Conservation (phyloP, 2,888 invertebrate genomes). For the Melieria omissa region DNA sequence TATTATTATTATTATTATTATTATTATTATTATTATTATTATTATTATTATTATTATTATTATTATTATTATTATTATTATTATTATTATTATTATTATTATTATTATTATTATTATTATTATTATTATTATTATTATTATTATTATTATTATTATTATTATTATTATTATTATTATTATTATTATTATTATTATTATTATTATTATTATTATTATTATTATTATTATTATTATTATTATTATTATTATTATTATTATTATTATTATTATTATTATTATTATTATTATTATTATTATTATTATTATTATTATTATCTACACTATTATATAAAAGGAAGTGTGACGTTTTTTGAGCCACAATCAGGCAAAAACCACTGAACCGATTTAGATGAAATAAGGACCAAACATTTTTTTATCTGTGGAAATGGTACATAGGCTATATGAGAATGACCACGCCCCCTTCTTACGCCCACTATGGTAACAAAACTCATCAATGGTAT, state of each 20-base stretch:
- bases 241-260: constrained; percentile 4
- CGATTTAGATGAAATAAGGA: no score
- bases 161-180: constrained; percentile 4
- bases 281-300: no score
- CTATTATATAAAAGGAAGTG: no score
- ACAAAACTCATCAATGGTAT: no score
- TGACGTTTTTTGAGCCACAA: no score
- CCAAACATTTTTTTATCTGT: no score
- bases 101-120: constrained; percentile 4
- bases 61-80: constrained; percentile 4
- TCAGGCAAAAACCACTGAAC: no score
- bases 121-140: constrained; percentile 4
- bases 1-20: constrained; percentile 4
- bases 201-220: constrained; percentile 4
- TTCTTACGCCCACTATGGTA: no score
- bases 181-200: constrained; percentile 4
- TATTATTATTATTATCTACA: constrained; percentile 4
- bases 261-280: constrained; percentile 4
- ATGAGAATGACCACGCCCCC: no score
- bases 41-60: constrained; percentile 4
- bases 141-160: constrained; percentile 4
- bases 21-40: constrained; percentile 4
- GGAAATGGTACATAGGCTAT: no score
- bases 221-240: constrained; percentile 4
- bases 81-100: constrained; percentile 4